Conservation (phyloP, 1,140 invertebrate species). For the Lineus longissimus region DNA sequence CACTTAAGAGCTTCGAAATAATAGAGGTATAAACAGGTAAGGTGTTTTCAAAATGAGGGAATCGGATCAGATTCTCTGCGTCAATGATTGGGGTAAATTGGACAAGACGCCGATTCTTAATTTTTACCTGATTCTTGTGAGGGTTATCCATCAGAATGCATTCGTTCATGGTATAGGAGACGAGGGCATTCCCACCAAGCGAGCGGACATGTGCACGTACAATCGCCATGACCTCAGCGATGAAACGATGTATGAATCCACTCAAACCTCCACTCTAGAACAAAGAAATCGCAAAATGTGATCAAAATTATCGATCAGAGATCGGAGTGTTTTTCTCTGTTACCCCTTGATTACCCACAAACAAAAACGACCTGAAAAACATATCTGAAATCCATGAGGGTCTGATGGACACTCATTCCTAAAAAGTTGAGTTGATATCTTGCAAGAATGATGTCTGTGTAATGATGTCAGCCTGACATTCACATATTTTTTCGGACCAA, state of each 20-base stretch:
- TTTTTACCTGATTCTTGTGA: slow-evolving; percentile 88
- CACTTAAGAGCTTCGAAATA: not conserved
- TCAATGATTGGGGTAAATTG: not conserved
- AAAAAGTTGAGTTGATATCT: no score
- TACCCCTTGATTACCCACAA: no score
- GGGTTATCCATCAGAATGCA: slow-evolving; percentile 84
- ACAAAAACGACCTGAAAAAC: no score
- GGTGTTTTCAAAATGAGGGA: not conserved
- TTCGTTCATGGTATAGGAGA: slow-evolving; percentile 89
- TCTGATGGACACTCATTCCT: no score
- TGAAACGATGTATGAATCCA: slow-evolving; percentile 89
- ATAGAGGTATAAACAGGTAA: not conserved
- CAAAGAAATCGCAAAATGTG: slow-evolving; percentile 11
- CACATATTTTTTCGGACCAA: no score
- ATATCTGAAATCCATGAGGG: no score
- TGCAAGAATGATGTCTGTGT: no score
- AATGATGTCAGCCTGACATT: no score
- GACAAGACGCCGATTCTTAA: no score
- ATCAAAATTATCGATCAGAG: no score
- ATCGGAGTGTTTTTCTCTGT: no score
- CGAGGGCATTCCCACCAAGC: slow-evolving; percentile 91
- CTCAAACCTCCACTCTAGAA: slow-evolving; percentile 71
- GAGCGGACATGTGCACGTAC: slow-evolving; percentile 87
- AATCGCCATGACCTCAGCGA: slow-evolving; percentile 86
- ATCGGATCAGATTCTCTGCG: not conserved